phyloP scores from a whole-genome alignment of 2,888 invertebrate species.

The Electrophaes corylata region DNA sequence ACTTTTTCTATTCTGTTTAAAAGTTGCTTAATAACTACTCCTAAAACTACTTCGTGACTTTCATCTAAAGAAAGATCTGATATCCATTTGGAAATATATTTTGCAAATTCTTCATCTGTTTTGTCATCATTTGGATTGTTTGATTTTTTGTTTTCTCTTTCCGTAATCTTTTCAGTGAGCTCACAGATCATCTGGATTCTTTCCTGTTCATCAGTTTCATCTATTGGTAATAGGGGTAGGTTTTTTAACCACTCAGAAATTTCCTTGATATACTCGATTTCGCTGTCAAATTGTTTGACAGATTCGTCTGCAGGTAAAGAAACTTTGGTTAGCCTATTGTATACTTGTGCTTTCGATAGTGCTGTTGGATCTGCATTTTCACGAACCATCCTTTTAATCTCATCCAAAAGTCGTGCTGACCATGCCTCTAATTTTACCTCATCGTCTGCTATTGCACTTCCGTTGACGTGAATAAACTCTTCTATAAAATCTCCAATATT shows the following conservation, averaged over 20 bases:
- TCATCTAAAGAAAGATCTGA: constrained; percentile 52
- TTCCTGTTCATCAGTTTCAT: constrained; percentile 37
- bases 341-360: constrained; percentile 47
- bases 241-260: constrained; percentile 65
- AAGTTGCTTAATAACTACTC: constrained; percentile 55
- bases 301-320: constrained; percentile 49
- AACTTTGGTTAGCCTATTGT: constrained; percentile 45
- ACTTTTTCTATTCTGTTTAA: constrained; percentile 53
- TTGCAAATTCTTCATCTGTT: constrained; percentile 43
- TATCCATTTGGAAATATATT: constrained; percentile 58
- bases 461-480: constrained; percentile 53
- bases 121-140: constrained; percentile 35
- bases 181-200: constrained; percentile 52
- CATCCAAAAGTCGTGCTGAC: constrained; percentile 53
- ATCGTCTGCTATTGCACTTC: constrained; percentile 56
- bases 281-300: constrained; percentile 47
- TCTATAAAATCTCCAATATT: constrained; percentile 58
- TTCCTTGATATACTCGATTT: constrained; percentile 59
- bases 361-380: constrained; percentile 40
- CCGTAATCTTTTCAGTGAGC: constrained; percentile 55
- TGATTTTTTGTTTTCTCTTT: constrained; percentile 39
- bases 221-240: constrained; percentile 53
- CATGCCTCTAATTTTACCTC: constrained; percentile 59
- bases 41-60: constrained; percentile 45
- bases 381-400: constrained; percentile 52